These are phyloP conservation scores for Leucozona laternaria DNA, from an alignment of 2,888 invertebrate species.

Conservation along the genomic window DNA sequence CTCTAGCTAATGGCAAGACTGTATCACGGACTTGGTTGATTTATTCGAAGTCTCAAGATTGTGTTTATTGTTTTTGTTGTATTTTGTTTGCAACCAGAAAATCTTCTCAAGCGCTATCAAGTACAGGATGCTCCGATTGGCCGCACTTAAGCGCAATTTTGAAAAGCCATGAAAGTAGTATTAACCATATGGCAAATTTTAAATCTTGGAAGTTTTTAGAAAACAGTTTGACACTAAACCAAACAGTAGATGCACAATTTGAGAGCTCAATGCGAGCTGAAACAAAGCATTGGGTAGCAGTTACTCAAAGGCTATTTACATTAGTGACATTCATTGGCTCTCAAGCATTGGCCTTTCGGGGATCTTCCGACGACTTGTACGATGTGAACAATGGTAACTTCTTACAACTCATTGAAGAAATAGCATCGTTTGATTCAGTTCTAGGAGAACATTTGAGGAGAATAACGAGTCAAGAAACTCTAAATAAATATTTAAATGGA, in stretches of 20 bases:
- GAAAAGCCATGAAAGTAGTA: constrained; percentile 36
- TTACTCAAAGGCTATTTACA: not conserved
- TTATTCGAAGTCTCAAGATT: constrained; percentile 45
- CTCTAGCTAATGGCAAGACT: constrained; percentile 34
- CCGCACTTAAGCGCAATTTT: constrained; percentile 28
- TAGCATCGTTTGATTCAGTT: constrained; percentile 42
- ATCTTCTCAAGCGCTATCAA: constrained; percentile 27
- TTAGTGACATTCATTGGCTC: constrained; percentile 18
- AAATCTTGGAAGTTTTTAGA: constrained; percentile 2
- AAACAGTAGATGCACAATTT: not conserved
- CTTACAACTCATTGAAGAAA: constrained; percentile 39
- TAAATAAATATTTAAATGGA: constrained; percentile 46
- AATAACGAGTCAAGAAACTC: constrained; percentile 48
- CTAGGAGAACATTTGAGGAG: constrained; percentile 45
- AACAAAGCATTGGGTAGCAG: constrained; percentile 11
- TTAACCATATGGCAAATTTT: not conserved
- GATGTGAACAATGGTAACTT: constrained; percentile 40
- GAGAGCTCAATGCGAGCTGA: not conserved
- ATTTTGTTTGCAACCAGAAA: constrained; percentile 28
- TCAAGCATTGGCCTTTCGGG: constrained; percentile 42
- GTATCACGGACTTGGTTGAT: constrained; percentile 38
- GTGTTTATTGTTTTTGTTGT: constrained; percentile 47
- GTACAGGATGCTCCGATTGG: constrained; percentile 47
- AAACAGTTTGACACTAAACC: not conserved
- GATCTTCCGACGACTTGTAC: constrained; percentile 30